These are phyloP conservation scores for Helicoverpa zea DNA, from an alignment of 1,140 invertebrate species.

Conservation along the genomic window DNA sequence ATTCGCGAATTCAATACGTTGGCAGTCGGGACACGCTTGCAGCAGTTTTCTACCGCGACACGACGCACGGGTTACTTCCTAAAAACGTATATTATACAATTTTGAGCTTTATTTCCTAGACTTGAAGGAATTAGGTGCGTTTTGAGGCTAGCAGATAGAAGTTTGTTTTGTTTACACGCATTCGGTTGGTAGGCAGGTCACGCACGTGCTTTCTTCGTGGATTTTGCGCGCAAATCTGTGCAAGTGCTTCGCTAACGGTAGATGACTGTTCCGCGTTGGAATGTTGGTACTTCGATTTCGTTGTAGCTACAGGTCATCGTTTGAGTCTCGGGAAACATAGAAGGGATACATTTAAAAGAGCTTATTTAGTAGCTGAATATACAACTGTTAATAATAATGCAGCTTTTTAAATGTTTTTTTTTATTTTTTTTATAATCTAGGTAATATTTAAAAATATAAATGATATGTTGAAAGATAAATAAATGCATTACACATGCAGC, in stretches of 20 bases:
- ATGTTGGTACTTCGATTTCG: slow-evolving; percentile 55
- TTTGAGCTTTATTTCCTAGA: slow-evolving; percentile 63
- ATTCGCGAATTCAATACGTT: slow-evolving; percentile 80
- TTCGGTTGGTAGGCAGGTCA: slow-evolving; percentile 76
- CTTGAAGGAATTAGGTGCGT: slow-evolving; percentile 55
- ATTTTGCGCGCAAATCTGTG: slow-evolving; percentile 83
- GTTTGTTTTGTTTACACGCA: slow-evolving; percentile 65
- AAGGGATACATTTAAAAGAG: too few species aligned
- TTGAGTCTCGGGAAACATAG: background rate
- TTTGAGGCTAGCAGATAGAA: slow-evolving; percentile 14
- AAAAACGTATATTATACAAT: slow-evolving; percentile 59
- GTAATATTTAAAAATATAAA: too few species aligned
- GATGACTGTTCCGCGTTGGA: slow-evolving; percentile 76
- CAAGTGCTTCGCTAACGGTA: slow-evolving; percentile 81
- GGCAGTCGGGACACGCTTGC: slow-evolving; percentile 72
- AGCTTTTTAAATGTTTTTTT: too few species aligned
- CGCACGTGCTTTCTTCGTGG: slow-evolving; percentile 83
- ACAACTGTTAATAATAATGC: too few species aligned
- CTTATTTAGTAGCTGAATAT: too few species aligned
- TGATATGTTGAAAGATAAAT: too few species aligned
- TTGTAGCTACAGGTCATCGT: slow-evolving; percentile 38
- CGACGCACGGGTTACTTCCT: slow-evolving; percentile 44
- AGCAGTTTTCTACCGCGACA: slow-evolving; percentile 74
- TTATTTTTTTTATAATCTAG: too few species aligned
- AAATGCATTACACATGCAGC: too few species aligned